Conservation (phyloP, 2,113 vertebrate species). For the Platichthys flesus region DNA sequence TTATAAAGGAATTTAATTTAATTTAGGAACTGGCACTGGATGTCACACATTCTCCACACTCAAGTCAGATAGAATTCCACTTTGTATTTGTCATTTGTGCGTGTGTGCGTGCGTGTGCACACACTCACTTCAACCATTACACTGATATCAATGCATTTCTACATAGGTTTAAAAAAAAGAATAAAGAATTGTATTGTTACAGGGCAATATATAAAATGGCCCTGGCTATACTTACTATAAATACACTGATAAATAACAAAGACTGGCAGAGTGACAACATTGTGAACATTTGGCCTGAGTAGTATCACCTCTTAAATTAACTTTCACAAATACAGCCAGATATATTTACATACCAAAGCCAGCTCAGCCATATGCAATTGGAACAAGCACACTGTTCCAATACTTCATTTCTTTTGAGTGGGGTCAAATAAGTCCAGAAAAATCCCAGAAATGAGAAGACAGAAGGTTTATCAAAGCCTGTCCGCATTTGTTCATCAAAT, state of each 20-base stretch:
- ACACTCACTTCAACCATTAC: no score
- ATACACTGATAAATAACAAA: constrained; percentile 83
- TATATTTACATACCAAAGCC: constrained; percentile 80
- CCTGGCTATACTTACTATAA: constrained; percentile 76
- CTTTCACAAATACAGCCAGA: constrained; percentile 72
- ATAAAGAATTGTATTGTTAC: constrained; percentile 40
- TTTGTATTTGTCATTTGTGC: background rate
- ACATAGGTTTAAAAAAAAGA: constrained; percentile 9
- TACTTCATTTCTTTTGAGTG: constrained; percentile 47
- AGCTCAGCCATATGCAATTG: constrained; percentile 52
- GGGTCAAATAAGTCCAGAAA: constrained; percentile 33
- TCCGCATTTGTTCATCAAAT: constrained; percentile 18
- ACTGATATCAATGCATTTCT: constrained; percentile 27
- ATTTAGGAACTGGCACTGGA: constrained; percentile 36
- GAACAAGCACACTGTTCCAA: constrained; percentile 42
- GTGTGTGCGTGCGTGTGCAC: background rate
- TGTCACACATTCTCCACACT: constrained; percentile 43
- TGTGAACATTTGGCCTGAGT: constrained; percentile 75
- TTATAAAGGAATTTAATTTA: constrained; percentile 64
- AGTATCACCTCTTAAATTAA: constrained; percentile 80
- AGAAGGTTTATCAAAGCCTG: constrained; percentile 17
- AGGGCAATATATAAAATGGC: constrained; percentile 59
- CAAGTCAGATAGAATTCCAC: constrained; percentile 34
- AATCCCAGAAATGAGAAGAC: constrained; percentile 36
- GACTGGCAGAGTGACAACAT: constrained; percentile 56